phyloP scores from a whole-genome alignment of 2,888 invertebrate species.

The Arenicola marina region DNA sequence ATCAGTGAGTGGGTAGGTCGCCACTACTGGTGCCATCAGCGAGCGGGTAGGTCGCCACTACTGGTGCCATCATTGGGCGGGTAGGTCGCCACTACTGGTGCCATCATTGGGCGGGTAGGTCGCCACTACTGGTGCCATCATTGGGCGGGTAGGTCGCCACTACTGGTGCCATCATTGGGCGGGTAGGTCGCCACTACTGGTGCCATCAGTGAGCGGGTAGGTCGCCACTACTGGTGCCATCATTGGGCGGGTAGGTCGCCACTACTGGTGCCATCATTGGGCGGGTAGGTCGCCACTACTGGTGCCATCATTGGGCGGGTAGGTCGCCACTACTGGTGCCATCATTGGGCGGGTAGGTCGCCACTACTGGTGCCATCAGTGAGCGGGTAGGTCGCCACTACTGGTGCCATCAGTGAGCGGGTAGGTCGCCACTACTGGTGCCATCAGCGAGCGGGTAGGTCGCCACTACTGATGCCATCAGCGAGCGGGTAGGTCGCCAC shows the following conservation, averaged over 20 bases:
- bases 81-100: neutral
- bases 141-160: neutral
- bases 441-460: too few relatives aligned
- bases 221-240: neutral
- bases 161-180: neutral
- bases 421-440: neutral
- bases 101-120: neutral
- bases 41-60: neutral
- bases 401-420: neutral
- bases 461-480: too few relatives aligned
- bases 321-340: neutral
- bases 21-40: neutral
- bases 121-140: neutral
- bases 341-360: neutral
- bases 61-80: neutral
- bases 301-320: neutral
- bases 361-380: neutral
- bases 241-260: neutral
- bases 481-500: too few relatives aligned
- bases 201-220: neutral
- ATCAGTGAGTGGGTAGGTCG: neutral
- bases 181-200: neutral
- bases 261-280: neutral
- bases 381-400: neutral
- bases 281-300: neutral